Percentiles rank a stretch among this genome's conserved stretches.
These are phyloP conservation scores for Gavialis gangeticus DNA, from an alignment of 2,113 vertebrate species.

Conservation along the genomic window DNA sequence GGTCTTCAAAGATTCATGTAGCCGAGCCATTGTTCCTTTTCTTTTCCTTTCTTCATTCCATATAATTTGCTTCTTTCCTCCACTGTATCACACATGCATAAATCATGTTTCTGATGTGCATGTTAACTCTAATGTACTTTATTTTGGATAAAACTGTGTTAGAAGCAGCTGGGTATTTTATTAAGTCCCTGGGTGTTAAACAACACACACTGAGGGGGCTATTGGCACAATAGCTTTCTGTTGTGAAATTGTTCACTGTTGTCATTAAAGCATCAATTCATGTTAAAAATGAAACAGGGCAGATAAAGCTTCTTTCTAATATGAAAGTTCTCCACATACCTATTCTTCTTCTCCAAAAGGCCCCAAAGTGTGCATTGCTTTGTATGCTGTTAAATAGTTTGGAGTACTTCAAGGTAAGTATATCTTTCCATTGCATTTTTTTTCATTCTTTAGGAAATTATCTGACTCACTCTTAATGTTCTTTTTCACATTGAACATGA, in stretches of 20 bases:
- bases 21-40: not conserved
- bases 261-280: accelerated
- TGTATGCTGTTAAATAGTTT: not conserved
- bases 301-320: not conserved
- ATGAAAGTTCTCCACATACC: not conserved
- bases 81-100: not conserved
- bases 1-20: not conserved
- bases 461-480: not conserved
- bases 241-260: not conserved
- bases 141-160: not conserved
- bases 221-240: not conserved
- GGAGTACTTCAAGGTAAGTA: not conserved
- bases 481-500: not conserved
- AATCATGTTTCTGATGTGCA: not conserved
- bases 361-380: not conserved
- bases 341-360: not conserved
- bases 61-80: constrained; percentile 22
- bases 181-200: not conserved
- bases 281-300: not conserved
- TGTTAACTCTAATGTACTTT: not conserved
- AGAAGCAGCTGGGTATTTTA: not conserved
- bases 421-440: not conserved
- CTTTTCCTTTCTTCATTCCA: not conserved
- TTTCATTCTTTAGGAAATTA: not conserved
- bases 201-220: not conserved